phyloP scores from a whole-genome alignment of 2,888 invertebrate species.

The Pedicia rivosa region DNA sequence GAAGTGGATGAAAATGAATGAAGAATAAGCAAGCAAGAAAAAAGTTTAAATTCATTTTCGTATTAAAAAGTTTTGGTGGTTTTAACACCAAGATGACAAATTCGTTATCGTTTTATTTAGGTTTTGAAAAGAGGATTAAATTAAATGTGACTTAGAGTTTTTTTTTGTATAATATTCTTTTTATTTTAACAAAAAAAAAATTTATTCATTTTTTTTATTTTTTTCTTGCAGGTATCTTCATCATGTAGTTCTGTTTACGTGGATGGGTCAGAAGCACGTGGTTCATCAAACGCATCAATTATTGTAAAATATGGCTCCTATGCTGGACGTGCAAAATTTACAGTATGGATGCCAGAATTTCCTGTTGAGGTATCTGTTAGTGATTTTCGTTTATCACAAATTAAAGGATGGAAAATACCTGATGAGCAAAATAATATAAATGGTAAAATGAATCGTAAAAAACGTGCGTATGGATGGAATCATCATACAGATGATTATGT shows the following conservation, averaged over 20 bases:
- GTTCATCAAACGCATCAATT: constrained; percentile 87
- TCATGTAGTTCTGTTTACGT: constrained; percentile 94
- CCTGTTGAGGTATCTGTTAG: constrained; percentile 80
- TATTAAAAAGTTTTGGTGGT: too few relatives aligned
- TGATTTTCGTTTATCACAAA: constrained; percentile 79
- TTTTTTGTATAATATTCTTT: too few relatives aligned
- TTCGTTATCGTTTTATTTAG: too few relatives aligned
- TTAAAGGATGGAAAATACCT: constrained; percentile 88
- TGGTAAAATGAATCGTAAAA: constrained; percentile 38
- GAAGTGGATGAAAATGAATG: too few relatives aligned
- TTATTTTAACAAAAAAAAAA: constrained; percentile 4
- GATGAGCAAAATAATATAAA: constrained; percentile 47
- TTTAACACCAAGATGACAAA: too few relatives aligned
- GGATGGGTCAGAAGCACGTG: constrained; percentile 87
- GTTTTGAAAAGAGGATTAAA: too few relatives aligned
- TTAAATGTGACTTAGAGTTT: too few relatives aligned
- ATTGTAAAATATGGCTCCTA: constrained; percentile 85
- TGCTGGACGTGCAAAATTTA: constrained; percentile 73
- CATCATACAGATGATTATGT: constrained; percentile 41
- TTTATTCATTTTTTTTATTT: constrained; percentile 8
- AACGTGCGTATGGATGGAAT: constrained; percentile 44
- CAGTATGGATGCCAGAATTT: constrained; percentile 95
- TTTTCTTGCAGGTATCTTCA: constrained; percentile 60
- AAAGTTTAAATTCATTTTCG: too few relatives aligned
- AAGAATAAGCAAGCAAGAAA: too few relatives aligned